Evolutionary conservation across 2,888 invertebrate species (phyloP).

Genomic region (Rhaphigaster nebulosa): DNA sequence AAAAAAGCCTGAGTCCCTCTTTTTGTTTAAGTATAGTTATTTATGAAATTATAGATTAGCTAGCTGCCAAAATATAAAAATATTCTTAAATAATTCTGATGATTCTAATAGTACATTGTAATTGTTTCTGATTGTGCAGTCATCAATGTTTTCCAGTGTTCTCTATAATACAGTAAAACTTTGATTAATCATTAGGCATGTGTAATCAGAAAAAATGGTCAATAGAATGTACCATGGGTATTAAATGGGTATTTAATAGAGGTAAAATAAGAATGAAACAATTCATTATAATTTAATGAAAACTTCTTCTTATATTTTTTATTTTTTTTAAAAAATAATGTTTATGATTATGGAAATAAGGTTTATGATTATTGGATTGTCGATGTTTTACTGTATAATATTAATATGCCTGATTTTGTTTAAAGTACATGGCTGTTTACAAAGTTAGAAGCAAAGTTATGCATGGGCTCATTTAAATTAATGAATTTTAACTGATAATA

Average conservation of each 20-base stretch:
- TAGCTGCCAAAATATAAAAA: too few species aligned
- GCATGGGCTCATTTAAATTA: background rate
- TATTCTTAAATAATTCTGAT: too few species aligned
- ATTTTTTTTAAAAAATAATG: too few species aligned
- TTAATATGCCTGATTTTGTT: slow-evolving; percentile 17
- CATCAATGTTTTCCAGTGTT: background rate
- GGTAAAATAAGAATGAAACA: background rate
- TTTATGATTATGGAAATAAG: too few species aligned
- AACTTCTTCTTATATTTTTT: too few species aligned
- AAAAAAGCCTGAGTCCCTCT: background rate
- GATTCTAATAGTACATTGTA: background rate
- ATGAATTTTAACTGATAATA: background rate
- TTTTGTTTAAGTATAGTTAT: background rate
- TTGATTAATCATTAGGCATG: background rate
- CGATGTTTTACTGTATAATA: slow-evolving; percentile 4
- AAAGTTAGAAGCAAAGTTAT: background rate
- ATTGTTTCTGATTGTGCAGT: background rate
- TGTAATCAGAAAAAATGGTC: background rate
- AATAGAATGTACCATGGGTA: background rate
- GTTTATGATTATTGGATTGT: background rate
- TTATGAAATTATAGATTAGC: background rate
- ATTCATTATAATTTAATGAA: background rate
- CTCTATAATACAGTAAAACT: background rate
- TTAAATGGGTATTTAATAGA: background rate
- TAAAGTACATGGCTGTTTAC: slow-evolving; percentile 3